These are phyloP conservation scores for Drosophila seguyi DNA, from an alignment of 1,140 invertebrate species.

Conservation along the genomic window DNA sequence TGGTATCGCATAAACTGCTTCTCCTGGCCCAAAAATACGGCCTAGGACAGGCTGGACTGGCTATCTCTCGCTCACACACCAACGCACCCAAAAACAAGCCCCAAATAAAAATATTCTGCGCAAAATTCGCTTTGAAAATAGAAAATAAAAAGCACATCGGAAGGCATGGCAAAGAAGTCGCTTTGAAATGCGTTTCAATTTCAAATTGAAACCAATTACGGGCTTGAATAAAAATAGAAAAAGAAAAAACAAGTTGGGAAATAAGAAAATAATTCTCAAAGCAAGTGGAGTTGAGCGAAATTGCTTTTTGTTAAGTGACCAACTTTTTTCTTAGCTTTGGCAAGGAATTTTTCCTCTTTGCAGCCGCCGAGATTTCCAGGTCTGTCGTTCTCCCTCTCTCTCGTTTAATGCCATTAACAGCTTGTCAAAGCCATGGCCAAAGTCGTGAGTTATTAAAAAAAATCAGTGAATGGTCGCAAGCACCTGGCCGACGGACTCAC, in stretches of 20 bases:
- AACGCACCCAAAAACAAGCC: constrained; percentile 12
- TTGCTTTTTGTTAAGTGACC: constrained; percentile 58
- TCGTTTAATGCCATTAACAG: constrained; percentile 69
- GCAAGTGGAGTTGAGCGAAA: constrained; percentile 35
- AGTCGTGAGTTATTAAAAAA: constrained; percentile 55
- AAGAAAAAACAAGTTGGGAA: constrained; percentile 7
- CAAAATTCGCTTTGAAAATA: background rate
- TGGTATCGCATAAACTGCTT: constrained; percentile 48
- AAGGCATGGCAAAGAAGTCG: constrained; percentile 16
- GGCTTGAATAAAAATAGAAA: constrained; percentile 19
- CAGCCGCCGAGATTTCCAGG: constrained; percentile 18
- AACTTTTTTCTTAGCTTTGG: constrained; percentile 26
- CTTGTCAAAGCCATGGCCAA: constrained; percentile 63
- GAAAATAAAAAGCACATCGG: constrained; percentile 12
- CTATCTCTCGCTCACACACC: constrained; percentile 1
- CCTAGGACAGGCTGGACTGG: constrained; percentile 13
- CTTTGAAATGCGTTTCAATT: constrained; percentile 50
- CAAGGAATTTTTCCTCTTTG: constrained; percentile 30
- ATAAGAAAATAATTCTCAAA: constrained; percentile 50
- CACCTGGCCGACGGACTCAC: constrained; percentile 16
- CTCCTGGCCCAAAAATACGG: constrained; percentile 15
- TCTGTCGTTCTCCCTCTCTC: background rate
- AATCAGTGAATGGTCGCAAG: constrained; percentile 47
- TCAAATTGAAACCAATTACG: constrained; percentile 51
- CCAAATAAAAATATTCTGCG: background rate